A percentile compares a stretch with the other conserved stretches of the same genome.
Conservation (phyloP, 2,888 invertebrate genomes). For the Lissonota sp. region DNA sequence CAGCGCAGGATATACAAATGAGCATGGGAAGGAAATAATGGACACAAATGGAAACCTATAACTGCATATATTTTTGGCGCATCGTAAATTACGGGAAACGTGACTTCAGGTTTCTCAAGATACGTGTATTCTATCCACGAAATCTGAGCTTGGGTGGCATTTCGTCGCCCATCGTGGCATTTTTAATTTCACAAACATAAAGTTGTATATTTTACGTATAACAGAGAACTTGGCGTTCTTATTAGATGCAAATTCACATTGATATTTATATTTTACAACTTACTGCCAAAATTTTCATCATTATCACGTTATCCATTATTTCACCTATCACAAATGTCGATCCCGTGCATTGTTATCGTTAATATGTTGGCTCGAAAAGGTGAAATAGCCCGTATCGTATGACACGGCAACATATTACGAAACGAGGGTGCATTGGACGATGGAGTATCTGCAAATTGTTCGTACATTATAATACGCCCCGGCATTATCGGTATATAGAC, state of each 20-base stretch:
- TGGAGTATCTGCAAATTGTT: slow-evolving; percentile 47
- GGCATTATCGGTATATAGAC: slow-evolving; percentile 22
- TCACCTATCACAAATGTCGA: too few relatives aligned
- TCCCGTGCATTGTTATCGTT: neutral
- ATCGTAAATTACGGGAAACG: slow-evolving; percentile 62
- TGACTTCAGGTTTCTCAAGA: slow-evolving; percentile 36
- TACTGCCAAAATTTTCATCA: too few relatives aligned
- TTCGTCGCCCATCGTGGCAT: neutral
- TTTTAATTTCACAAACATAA: too few relatives aligned
- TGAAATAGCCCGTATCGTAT: slow-evolving; percentile 36
- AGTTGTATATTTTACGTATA: too few relatives aligned
- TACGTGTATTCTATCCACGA: slow-evolving; percentile 12
- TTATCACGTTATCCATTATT: too few relatives aligned
- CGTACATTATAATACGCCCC: slow-evolving; percentile 33
- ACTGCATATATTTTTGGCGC: slow-evolving; percentile 61
- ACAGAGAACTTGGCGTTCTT: too few relatives aligned
- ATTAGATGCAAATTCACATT: too few relatives aligned
- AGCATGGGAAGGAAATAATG: slow-evolving; percentile 9
- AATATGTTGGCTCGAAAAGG: slow-evolving; percentile 15
- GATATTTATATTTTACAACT: too few relatives aligned
- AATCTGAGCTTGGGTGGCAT: slow-evolving; percentile 32
- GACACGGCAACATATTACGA: slow-evolving; percentile 22
- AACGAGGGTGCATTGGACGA: slow-evolving; percentile 41
- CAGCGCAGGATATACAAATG: slow-evolving; percentile 33
- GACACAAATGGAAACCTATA: slow-evolving; percentile 59